Conservation (phyloP, 2,888 invertebrate genomes). For the Diaprepes abbreviatus region DNA sequence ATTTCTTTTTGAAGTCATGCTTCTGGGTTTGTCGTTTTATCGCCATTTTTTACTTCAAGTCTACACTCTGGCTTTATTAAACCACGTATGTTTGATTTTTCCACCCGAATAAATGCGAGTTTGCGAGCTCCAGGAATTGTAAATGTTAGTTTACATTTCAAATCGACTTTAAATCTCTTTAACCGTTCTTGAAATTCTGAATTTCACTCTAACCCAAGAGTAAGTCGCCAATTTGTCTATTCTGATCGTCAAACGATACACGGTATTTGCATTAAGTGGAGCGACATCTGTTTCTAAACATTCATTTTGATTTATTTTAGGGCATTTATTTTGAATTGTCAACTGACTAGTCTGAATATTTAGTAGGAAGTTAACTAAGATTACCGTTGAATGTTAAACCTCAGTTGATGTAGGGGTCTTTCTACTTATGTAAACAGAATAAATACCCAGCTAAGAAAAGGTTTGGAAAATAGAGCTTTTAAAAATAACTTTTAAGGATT, state of each 20-base stretch:
- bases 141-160: not conserved
- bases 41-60: no score
- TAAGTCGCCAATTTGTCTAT: conserved; percentile 15
- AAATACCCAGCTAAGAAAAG: no score
- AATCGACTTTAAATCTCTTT: not conserved
- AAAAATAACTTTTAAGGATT: no score
- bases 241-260: conserved; percentile 1
- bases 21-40: no score
- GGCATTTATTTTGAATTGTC: conserved; percentile 7
- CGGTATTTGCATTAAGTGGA: conserved; percentile 13
- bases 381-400: conserved; percentile 1
- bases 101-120: no score
- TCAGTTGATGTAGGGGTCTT: no score
- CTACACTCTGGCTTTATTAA: not conserved
- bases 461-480: no score
- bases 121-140: no score
- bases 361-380: not conserved
- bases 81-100: no score
- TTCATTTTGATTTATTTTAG: conserved; percentile 8
- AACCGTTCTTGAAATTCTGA: not conserved
- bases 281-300: conserved; percentile 14
- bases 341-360: not conserved
- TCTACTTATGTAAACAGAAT: no score
- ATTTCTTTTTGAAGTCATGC: no score
- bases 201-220: not conserved